Percentiles rank a stretch among this genome's conserved stretches.
These are phyloP conservation scores for Drosophila formosana DNA, from an alignment of 2,888 invertebrate genomes.

Conservation along the genomic window DNA sequence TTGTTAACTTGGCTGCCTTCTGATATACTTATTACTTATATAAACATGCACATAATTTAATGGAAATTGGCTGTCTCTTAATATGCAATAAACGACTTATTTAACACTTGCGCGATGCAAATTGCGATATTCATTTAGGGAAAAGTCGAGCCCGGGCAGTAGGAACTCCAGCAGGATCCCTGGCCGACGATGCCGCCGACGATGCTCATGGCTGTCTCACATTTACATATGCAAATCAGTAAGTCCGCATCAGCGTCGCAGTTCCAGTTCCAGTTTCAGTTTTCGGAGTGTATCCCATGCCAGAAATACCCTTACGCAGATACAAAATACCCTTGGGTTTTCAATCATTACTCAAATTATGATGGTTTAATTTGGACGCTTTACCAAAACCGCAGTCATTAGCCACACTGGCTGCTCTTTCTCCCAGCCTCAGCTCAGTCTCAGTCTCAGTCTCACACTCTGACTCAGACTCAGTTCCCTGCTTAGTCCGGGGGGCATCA, in stretches of 20 bases:
- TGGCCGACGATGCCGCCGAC: neutral
- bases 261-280: slow-evolving; percentile 21
- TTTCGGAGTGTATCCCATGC: slow-evolving; percentile 11
- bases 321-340: slow-evolving; percentile 74
- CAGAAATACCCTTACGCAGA: slow-evolving; percentile 54
- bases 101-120: slow-evolving; percentile 77
- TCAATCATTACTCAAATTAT: slow-evolving; percentile 79
- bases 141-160: slow-evolving; percentile 45
- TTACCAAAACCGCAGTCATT: slow-evolving; percentile 67
- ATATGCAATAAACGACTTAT: slow-evolving; percentile 80
- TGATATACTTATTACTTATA: slow-evolving; percentile 55
- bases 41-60: slow-evolving; percentile 66
- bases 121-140: slow-evolving; percentile 75
- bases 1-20: slow-evolving; percentile 53
- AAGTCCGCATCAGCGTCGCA: slow-evolving; percentile 23
- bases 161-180: slow-evolving; percentile 31
- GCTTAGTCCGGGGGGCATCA: slow-evolving; percentile 51
- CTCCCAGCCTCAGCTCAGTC: neutral
- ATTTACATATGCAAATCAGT: slow-evolving; percentile 76
- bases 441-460: too few relatives aligned
- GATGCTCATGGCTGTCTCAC: slow-evolving; percentile 30
- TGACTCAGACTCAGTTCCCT: neutral
- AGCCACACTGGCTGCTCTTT: slow-evolving; percentile 43
- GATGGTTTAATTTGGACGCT: slow-evolving; percentile 76
- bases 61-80: slow-evolving; percentile 75